These are phyloP conservation scores for Pseudanteris insignis DNA, from an alignment of 2,888 invertebrate genomes.

Conservation along the genomic window DNA sequence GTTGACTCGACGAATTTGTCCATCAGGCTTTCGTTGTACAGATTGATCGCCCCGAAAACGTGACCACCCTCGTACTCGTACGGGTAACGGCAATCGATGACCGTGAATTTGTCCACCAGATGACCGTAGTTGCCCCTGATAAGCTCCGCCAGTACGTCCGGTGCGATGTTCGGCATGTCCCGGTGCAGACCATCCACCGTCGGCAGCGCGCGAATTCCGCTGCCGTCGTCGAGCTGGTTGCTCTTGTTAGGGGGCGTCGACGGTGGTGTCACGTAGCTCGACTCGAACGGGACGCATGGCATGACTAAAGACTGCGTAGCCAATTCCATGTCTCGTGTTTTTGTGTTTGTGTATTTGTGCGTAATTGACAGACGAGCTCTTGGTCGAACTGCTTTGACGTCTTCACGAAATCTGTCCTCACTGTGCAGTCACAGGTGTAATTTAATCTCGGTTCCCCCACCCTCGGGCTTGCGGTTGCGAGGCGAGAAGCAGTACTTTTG, in stretches of 20 bases:
- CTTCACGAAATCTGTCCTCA: too few species aligned
- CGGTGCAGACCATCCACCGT: neutral
- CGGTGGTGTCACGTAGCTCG: neutral
- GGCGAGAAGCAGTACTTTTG: too few species aligned
- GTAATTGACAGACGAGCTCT: too few species aligned
- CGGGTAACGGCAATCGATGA: constrained; percentile 96
- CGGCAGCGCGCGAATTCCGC: neutral
- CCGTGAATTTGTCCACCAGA: constrained; percentile 37
- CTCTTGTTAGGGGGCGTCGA: neutral
- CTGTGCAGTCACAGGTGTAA: too few species aligned
- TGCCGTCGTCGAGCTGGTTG: neutral
- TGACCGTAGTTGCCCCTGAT: neutral
- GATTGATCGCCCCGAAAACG: constrained; percentile 82
- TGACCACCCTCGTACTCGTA: constrained; percentile 95
- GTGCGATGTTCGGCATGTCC: neutral
- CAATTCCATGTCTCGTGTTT: too few species aligned
- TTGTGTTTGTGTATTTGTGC: too few species aligned
- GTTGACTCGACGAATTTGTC: constrained; percentile 69
- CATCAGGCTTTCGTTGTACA: constrained; percentile 82
- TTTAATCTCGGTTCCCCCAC: too few species aligned
- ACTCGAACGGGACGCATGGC: neutral
- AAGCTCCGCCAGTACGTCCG: neutral
- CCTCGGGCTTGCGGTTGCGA: too few species aligned
- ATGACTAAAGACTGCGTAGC: too few species aligned
- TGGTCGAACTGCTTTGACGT: too few species aligned